phyloP scores from a whole-genome alignment of 2,888 invertebrate genomes.

The Heliconius aoede region DNA sequence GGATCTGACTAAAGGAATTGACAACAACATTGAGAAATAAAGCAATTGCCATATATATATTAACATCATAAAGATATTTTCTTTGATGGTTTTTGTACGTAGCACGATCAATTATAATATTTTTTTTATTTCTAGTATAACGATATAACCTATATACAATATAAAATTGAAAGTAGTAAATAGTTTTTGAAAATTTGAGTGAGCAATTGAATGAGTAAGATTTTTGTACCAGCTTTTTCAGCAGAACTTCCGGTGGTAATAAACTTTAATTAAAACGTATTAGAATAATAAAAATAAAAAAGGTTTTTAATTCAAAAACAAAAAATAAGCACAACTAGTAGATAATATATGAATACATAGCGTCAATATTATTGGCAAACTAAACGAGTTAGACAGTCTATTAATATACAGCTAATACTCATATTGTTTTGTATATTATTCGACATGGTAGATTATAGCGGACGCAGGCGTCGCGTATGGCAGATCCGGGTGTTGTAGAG shows the following conservation, averaged over 20 bases:
- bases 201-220: no score
- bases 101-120: no score
- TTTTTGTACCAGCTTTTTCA: no score
- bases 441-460: constrained; percentile 5
- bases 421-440: constrained; percentile 21
- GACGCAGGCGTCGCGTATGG: constrained; percentile 1
- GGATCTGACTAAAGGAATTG: background rate
- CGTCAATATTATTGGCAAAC: background rate
- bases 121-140: no score
- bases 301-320: background rate
- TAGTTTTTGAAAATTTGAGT: no score
- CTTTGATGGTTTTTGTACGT: background rate
- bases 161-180: no score
- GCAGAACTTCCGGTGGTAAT: no score
- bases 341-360: background rate
- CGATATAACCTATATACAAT: no score
- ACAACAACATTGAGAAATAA: background rate
- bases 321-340: background rate
- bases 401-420: constrained; percentile 8
- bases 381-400: background rate
- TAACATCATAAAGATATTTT: background rate
- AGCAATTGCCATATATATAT: background rate
- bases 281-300: no score
- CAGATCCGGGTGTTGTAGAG: constrained; percentile 24
- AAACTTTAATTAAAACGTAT: no score